These are phyloP conservation scores for Rhagoletis pomonella DNA, from an alignment of 1,140 invertebrate genomes.

Conservation along the genomic window DNA sequence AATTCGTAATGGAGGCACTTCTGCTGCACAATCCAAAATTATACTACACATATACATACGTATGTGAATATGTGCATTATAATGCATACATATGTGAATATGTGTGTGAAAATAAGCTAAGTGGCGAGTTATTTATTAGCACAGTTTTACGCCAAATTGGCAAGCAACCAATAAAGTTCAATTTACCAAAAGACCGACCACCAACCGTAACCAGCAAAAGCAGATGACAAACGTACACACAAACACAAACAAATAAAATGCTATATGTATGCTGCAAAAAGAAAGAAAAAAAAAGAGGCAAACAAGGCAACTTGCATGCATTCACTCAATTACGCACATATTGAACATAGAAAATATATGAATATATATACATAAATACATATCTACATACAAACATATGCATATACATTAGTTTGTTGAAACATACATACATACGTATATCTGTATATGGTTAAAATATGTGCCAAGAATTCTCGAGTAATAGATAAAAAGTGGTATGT, in stretches of 20 bases:
- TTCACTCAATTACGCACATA: too few relatives aligned
- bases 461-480: constrained; percentile 11
- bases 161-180: constrained; percentile 51
- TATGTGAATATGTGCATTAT: neutral
- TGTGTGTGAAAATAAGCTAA: constrained; percentile 50
- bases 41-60: too few relatives aligned
- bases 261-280: too few relatives aligned
- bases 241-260: neutral
- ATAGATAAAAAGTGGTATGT: neutral
- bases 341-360: neutral
- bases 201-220: neutral
- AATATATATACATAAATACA: too few relatives aligned
- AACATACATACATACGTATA: neutral
- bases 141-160: constrained; percentile 50
- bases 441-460: neutral
- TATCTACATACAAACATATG: too few relatives aligned
- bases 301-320: too few relatives aligned
- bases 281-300: too few relatives aligned
- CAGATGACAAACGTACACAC: neutral
- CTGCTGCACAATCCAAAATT: neutral
- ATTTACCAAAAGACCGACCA: constrained; percentile 47
- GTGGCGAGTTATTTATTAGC: constrained; percentile 50
- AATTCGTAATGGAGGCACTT: constrained; percentile 28
- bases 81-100: neutral
- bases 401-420: neutral